Evolutionary conservation across 2,113 vertebrate genomes (phyloP), one percentile per base, ranked within the genome.

Genomic region (Chamaetylas fuelleborni): DNA sequence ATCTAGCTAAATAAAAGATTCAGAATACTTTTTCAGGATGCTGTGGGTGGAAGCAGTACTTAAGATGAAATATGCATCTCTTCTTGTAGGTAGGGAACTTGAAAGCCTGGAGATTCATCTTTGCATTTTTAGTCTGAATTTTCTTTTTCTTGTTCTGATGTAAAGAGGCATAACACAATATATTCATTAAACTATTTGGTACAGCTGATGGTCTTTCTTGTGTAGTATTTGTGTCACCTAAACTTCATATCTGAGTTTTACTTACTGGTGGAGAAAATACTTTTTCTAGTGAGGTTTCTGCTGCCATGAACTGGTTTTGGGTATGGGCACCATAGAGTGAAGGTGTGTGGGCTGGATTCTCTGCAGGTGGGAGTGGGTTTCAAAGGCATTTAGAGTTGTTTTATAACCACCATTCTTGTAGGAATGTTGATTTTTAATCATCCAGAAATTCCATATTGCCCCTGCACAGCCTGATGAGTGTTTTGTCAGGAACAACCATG

Each of bases 291-390:
- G 65, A 67, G 45, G 28, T 29, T 70, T 61, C 31, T 25, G 6
- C 33, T 83, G 36, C 53, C 1, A 0, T 33, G 26, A 88, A 50
- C 25, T 2, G 9, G 12, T 50, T 69, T 73, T 60, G 14, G 26
- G 53, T n/a, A 5, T 0, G 0, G 28, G 22, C 20, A 33, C 8
- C 2, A 1, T 10, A 7, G 42, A 65, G 28, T 64, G 36, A 62
- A 81, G 31, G 26, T 29, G 11, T 26, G 34, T 45, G 48, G 51
- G 24, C 56, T 81, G 60, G 42, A 81, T 56, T 43, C 24, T 67
- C 33, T 42, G 31, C n/a, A 67, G 43, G 11, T 36, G 1, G 18
- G 13, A 12, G 2, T 57, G 42, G 6, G 11, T 43, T 91, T 86
- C 29, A 42, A 34, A 62, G 29, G 20, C 31, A 36, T 82, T 80